These are phyloP conservation scores for Propsilocerus akamusi DNA, from an alignment of 1,140 invertebrate species.

Conservation along the genomic window DNA sequence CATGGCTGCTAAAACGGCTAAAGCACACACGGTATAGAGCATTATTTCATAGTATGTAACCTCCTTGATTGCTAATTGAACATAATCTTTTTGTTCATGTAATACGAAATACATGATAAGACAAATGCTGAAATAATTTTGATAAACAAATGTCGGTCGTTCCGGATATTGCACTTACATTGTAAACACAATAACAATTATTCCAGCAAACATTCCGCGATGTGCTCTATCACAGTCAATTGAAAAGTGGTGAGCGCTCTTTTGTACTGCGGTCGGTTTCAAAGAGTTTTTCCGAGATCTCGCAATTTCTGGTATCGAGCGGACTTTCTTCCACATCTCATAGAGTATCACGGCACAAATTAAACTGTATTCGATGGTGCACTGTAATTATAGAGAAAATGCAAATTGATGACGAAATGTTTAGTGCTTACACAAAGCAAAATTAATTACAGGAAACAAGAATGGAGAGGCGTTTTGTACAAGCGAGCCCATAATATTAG, in stretches of 20 bases:
- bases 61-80: conserved; percentile 39
- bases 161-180: no score
- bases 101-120: conserved; percentile 77
- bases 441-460: no score
- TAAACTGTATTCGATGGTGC: conserved; percentile 72
- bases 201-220: conserved; percentile 59
- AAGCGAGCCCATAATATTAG: conserved; percentile 43
- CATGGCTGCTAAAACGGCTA: conserved; percentile 33
- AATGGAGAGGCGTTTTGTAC: conserved; percentile 67
- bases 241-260: conserved; percentile 44
- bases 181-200: conserved; percentile 56
- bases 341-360: conserved; percentile 64
- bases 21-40: conserved; percentile 36
- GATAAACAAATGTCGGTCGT: no score
- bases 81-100: conserved; percentile 37
- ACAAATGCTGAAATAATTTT: no score
- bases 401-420: neutral
- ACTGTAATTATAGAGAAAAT: conserved; percentile 44
- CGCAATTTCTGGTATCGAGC: neutral
- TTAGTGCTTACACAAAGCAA: conserved; percentile 24
- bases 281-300: conserved; percentile 1
- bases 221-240: conserved; percentile 67
- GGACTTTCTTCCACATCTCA: conserved; percentile 51
- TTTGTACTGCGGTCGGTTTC: neutral
- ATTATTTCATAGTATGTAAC: conserved; percentile 49